Base-by-base conservation (phyloP, 1,140 invertebrate species). In the Megalonaias nervosa region DNA sequence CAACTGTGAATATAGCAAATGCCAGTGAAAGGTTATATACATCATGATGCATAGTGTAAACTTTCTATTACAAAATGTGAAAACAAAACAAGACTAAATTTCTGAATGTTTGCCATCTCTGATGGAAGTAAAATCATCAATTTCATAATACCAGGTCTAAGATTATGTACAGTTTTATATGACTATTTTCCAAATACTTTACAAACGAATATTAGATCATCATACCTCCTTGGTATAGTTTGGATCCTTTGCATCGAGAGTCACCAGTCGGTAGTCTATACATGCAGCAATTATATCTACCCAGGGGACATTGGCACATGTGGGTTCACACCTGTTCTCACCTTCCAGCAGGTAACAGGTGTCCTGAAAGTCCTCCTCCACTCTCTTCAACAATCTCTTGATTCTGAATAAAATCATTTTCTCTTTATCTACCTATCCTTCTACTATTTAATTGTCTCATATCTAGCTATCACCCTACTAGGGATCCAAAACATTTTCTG, bases 231-330 rank as follows among this genome's bases (percentile, higher is more conserved):
- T 19, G 17, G 1, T 14, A 23, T 56, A 26, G 26, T 78, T 59
- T 38, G 78, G 78, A 56, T 75, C 78, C 5, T 23, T 58, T 12
- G 57, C 65, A 61, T 75, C 58, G 2, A 73, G 9, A 55, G 64
- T 72, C 56, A 73, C 66, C 11, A 88, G 62, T 38, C 70, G 81
- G 75, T 85, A 84, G 72, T 86, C 79, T 38, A 86, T 81, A 74
- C 84, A 86, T 19, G 85, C 77, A 19, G 81, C 71, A 17, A 88
- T 75, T 15, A 88, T 66, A 48, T 85, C 85, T 19, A 81, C 84
- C 87, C 87, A 88, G 9, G 87, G 84, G 55, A 87, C 80, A 70
- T 85, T 88, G 59, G 82, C 71, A 31, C 84, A 86, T 6, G 80
- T 77, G 9, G 86, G 87, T 26, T 81, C 68, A 81, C 84, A 86